Conservation (phyloP, 2,888 invertebrate species). For the Callyntrura guangdongensis region DNA sequence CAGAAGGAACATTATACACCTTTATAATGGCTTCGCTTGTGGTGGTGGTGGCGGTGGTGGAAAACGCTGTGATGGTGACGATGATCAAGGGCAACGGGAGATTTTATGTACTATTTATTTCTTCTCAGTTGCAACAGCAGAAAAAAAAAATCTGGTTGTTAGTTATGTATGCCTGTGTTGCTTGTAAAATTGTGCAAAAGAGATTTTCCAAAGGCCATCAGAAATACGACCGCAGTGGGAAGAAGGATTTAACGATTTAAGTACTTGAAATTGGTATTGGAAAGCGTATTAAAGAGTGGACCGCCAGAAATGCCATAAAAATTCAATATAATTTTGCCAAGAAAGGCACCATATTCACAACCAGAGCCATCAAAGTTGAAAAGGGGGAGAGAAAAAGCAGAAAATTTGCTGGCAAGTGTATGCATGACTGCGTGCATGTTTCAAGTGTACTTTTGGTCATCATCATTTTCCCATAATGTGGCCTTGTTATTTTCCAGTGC, state of each 20-base stretch:
- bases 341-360: no score
- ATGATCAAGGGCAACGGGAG: not conserved
- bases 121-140: not conserved
- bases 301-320: slow-evolving; percentile 6
- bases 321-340: not conserved
- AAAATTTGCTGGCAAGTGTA: not conserved
- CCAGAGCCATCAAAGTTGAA: not conserved
- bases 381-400: not conserved
- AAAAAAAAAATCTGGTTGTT: no score
- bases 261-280: not conserved
- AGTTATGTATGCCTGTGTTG: no score
- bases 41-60: not conserved
- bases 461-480: not conserved
- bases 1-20: not conserved
- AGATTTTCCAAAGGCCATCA: no score
- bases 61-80: not conserved
- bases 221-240: no score
- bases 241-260: not conserved
- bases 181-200: no score
- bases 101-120: slow-evolving; percentile 7
- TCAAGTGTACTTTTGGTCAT: not conserved
- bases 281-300: slow-evolving; percentile 2
- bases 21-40: not conserved
- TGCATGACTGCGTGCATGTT: not conserved
- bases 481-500: slow-evolving; percentile 30